Evolutionary conservation across 2,113 vertebrate genomes (phyloP), one percentile per base, ranked within the genome.

Genomic region (Oreocharis arfaki): DNA sequence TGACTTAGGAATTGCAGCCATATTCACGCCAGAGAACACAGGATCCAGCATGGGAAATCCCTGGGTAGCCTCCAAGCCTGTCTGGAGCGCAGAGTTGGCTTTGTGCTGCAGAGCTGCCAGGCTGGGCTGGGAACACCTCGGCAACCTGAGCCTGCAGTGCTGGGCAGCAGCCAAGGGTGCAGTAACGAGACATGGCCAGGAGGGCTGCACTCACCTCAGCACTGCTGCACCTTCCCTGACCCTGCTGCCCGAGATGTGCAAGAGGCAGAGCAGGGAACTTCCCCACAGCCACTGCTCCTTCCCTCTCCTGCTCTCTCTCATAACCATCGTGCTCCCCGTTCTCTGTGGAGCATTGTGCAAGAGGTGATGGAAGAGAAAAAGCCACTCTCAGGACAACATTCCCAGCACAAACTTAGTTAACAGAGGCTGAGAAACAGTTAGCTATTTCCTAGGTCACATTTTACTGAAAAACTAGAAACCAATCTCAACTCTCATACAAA

Each of bases 61-160:
- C 88, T 87, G 80, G 64, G 94, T 5, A 71, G 79, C n/a, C 95
- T 94, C 91, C 92, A 96, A 88, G 87, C 78, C 19, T 41, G 60
- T 61, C 91, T 87, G 89, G 74, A 94, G 49, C 11, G 71, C 83
- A 79, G 75, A 75, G 68, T 67, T 68, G 69, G 41, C 65, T 84
- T 41, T 89, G 84, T 59, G 57, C 18, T 57, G 71, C 77, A 53
- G 65, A 76, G 86, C 73, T 82, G 84, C 65, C 64, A 57, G 65
- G 22, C 84, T 85, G 73, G 30, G 64, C 84, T 78, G 68, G 30
- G 37, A 78, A 76, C 88, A 64, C 37, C 69, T 50, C 15, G 1
- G 73, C 80, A 87, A 67, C 87, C 76, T 35, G 30, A 80, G 68
- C 61, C 76, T 68, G 26, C 85, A 84, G 84, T 3, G 68, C 64